Conservation (phyloP, 1,140 invertebrate species). For the Rhopalosiphum padi region DNA sequence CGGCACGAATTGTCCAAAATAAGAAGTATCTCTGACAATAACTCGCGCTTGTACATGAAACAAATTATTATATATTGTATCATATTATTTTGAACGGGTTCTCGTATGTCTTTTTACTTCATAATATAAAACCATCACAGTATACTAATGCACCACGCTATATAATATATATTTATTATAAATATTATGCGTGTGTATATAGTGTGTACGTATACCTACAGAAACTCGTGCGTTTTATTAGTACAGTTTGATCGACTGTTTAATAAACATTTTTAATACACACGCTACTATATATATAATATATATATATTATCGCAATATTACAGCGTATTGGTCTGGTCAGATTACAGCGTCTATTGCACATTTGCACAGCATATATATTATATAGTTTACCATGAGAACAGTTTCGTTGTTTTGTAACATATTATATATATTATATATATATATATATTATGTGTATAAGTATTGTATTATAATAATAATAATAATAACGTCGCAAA, state of each 20-base stretch:
- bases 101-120: background rate
- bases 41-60: background rate
- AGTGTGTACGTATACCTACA: background rate
- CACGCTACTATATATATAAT: background rate
- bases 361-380: background rate
- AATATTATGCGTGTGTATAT: background rate
- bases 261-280: background rate
- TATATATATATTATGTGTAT: background rate
- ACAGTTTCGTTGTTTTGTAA: conserved; percentile 3
- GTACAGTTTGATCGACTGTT: background rate
- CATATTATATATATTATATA: background rate
- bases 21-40: background rate
- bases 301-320: background rate
- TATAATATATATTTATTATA: too few relatives aligned
- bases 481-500: background rate
- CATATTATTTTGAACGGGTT: background rate
- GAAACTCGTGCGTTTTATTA: background rate
- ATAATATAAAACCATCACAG: background rate
- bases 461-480: background rate
- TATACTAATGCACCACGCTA: too few relatives aligned
- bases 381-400: background rate
- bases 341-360: background rate
- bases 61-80: background rate
- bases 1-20: background rate
- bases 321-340: background rate